These are phyloP conservation scores for Tipula unca DNA, from an alignment of 2,888 invertebrate genomes.

Conservation along the genomic window DNA sequence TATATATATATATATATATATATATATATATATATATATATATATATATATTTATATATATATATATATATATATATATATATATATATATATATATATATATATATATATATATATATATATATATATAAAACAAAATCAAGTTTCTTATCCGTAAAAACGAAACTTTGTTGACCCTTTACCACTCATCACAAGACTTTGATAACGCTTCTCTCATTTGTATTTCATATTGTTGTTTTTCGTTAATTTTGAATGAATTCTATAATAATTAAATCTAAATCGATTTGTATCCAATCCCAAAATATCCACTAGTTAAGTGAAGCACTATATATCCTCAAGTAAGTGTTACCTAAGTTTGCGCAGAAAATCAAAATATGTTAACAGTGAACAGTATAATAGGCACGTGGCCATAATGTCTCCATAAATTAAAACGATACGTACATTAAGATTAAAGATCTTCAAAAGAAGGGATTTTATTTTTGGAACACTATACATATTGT, in stretches of 20 bases:
- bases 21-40: too few species aligned
- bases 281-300: neutral
- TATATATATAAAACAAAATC: neutral
- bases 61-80: too few species aligned
- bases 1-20: too few species aligned
- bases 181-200: neutral
- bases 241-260: neutral
- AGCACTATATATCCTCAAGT: neutral
- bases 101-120: neutral
- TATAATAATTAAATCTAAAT: neutral
- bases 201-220: neutral
- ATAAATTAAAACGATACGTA: neutral
- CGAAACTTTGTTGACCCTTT: constrained; percentile 4
- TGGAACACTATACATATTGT: neutral
- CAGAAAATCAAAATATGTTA: neutral
- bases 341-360: neutral
- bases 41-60: too few species aligned
- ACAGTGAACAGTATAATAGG: too few species aligned
- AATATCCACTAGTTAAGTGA: neutral
- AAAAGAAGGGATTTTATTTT: neutral
- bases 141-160: neutral
- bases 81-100: too few species aligned
- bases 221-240: neutral
- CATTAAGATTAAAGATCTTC: neutral
- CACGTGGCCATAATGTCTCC: neutral